These are phyloP conservation scores for Carabus problematicus DNA, from an alignment of 2,888 invertebrate genomes.

Conservation along the genomic window DNA sequence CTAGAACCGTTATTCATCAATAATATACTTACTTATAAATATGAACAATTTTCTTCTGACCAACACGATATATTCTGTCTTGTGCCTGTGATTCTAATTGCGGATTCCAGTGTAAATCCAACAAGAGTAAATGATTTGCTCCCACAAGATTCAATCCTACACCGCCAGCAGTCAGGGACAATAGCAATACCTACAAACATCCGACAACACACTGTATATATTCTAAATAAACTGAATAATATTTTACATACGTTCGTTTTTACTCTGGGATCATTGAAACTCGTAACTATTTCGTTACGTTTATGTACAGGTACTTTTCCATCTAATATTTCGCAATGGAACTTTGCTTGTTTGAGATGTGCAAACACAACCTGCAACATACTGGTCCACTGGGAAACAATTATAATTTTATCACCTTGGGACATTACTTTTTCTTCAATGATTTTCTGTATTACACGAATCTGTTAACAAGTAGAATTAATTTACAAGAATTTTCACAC, in stretches of 20 bases:
- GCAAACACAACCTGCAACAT: slow-evolving; percentile 76
- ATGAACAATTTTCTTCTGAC: slow-evolving; percentile 81
- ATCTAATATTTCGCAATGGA: slow-evolving; percentile 72
- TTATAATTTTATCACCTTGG: slow-evolving; percentile 74
- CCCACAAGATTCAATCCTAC: slow-evolving; percentile 94
- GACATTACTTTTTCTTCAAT: slow-evolving; percentile 63
- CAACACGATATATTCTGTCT: slow-evolving; percentile 91
- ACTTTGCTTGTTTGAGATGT: slow-evolving; percentile 64
- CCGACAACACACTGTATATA: background rate
- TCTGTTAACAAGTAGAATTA: slow-evolving; percentile 52
- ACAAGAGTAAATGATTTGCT: slow-evolving; percentile 86
- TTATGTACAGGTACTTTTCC: slow-evolving; percentile 77
- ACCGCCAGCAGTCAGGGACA: slow-evolving; percentile 93
- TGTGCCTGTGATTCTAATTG: slow-evolving; percentile 94
- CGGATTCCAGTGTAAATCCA: slow-evolving; percentile 98
- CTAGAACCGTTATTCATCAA: background rate
- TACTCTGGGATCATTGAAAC: slow-evolving; percentile 70
- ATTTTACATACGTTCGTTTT: slow-evolving; percentile 63
- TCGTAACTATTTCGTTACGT: slow-evolving; percentile 72
- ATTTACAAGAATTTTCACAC: slow-evolving; percentile 14
- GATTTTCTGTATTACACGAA: slow-evolving; percentile 66
- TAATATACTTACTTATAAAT: slow-evolving; percentile 75
- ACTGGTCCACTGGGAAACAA: slow-evolving; percentile 94
- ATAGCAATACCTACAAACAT: slow-evolving; percentile 69
- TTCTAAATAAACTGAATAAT: background rate